A percentile compares a stretch with the other conserved stretches of the same genome.
These are phyloP conservation scores for Polyommatus iphigenia DNA, from an alignment of 2,888 invertebrate species.

Conservation along the genomic window DNA sequence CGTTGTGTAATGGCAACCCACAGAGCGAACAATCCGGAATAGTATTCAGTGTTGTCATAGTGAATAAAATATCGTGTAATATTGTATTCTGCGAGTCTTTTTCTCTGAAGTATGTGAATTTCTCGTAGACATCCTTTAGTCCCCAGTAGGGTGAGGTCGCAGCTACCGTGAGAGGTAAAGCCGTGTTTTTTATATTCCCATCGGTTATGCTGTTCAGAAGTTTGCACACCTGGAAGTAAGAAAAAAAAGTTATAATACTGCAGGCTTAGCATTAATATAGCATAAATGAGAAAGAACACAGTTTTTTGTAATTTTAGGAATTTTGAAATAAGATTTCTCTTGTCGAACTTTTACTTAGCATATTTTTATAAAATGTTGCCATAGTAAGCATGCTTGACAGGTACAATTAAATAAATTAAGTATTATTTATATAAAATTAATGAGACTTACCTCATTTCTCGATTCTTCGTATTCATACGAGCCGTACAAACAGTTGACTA, in stretches of 20 bases:
- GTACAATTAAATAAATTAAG: too few relatives aligned
- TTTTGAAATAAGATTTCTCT: too few relatives aligned
- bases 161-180: slow-evolving; percentile 66
- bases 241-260: not conserved
- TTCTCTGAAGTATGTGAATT: slow-evolving; percentile 38
- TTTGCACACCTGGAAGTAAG: slow-evolving; percentile 58
- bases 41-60: slow-evolving; percentile 51
- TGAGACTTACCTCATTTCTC: slow-evolving; percentile 58
- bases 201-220: slow-evolving; percentile 57
- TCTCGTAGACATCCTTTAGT: slow-evolving; percentile 51
- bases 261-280: not conserved
- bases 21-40: slow-evolving; percentile 75
- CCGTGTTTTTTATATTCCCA: slow-evolving; percentile 62
- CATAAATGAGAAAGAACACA: too few relatives aligned
- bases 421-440: not conserved
- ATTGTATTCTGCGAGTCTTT: slow-evolving; percentile 44
- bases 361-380: too few relatives aligned
- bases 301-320: too few relatives aligned
- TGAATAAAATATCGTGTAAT: slow-evolving; percentile 53
- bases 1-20: slow-evolving; percentile 80
- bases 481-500: slow-evolving; percentile 66
- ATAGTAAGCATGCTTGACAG: too few relatives aligned
- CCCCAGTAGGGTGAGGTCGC: slow-evolving; percentile 78
- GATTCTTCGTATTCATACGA: slow-evolving; percentile 65
- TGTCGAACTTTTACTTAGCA: too few relatives aligned